These are phyloP conservation scores for Eulemur rufifrons DNA, from an alignment of 2,113 vertebrate species.

Conservation along the genomic window DNA sequence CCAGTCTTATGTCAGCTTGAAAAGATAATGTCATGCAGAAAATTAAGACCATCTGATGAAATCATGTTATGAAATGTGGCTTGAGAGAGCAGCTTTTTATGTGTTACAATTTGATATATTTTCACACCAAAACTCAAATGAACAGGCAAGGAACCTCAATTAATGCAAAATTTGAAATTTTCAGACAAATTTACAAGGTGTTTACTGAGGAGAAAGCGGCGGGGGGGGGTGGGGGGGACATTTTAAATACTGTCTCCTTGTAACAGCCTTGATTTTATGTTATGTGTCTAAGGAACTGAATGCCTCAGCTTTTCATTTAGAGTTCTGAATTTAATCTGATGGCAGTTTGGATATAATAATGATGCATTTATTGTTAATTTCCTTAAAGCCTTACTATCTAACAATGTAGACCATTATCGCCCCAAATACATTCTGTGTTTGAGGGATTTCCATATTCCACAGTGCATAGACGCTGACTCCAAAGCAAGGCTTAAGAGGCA, in stretches of 20 bases:
- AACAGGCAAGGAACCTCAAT: constrained; percentile 68
- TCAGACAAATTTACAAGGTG: constrained; percentile 72
- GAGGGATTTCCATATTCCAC: constrained; percentile 67
- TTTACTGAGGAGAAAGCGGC: constrained; percentile 57
- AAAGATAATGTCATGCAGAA: constrained; percentile 81
- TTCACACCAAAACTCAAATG: constrained; percentile 74
- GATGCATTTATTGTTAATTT: constrained; percentile 77
- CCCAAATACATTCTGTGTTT: constrained; percentile 42
- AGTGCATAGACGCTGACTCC: not conserved
- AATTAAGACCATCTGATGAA: constrained; percentile 83
- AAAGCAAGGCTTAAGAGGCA: constrained; percentile 73
- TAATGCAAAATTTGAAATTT: constrained; percentile 76
- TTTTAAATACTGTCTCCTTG: constrained; percentile 60
- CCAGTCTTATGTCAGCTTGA: constrained; percentile 75
- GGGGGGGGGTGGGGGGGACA: not conserved
- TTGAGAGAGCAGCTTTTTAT: constrained; percentile 71
- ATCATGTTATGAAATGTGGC: constrained; percentile 77
- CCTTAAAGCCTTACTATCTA: constrained; percentile 68
- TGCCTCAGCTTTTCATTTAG: constrained; percentile 76
- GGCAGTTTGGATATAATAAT: constrained; percentile 76
- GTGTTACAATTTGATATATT: constrained; percentile 64
- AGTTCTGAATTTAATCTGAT: constrained; percentile 80
- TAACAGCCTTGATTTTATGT: constrained; percentile 54
- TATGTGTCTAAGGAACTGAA: constrained; percentile 57
- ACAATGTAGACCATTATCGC: constrained; percentile 70